Base-by-base conservation (phyloP, 2,888 invertebrate species). In the Kryphioiulus occultus region DNA sequence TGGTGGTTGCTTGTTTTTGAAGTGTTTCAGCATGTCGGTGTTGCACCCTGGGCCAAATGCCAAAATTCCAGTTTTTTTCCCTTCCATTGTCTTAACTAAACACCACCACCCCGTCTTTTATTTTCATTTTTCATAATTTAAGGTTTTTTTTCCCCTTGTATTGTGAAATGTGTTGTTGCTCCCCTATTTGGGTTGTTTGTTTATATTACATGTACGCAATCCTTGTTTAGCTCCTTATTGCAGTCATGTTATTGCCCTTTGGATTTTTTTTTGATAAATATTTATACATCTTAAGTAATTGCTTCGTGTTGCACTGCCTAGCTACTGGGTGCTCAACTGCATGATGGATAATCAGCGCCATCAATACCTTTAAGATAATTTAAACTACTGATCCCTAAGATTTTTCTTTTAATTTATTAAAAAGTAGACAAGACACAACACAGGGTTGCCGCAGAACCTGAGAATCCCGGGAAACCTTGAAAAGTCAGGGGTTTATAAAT, bases 81-180 rank as follows among this genome's bases (percentile, higher is more conserved):
- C 9, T 26, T 26, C 26, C 68, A 68, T 68, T 68, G 68, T 68
- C 68, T 68, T 68, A 68, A 68, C 68, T 26, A 68, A 68, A 68
- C 68, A 68, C n/a, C 68, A 26, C 68, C 22, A 68, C 22, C 68
- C 68, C 68, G 26, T 68, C 68, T 68, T 68, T 68, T 68, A 68
- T 68, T 68, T 68, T 68, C 68, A 68, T 68, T 68, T 68, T 68
- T 68, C 68, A 68, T 68, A 68, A 68, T 68, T 68, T 68, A 68
- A 68, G 68, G 10, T 26, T 68, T 68, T 68, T 68, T 22, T 26
- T 0, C 26, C n/a, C n/a, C 0, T 35, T 35, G 35, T 12, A 26
- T 68, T 68, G 68, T 68, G 12, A 68, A 68, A 68, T 68, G 68
- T 22, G 68, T 68, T 68, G 68, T 68, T 68, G 68, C 26, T 68